Conservation (phyloP, 2,797 vertebrate genomes). For the Pseudomugil gertrudae region DNA sequence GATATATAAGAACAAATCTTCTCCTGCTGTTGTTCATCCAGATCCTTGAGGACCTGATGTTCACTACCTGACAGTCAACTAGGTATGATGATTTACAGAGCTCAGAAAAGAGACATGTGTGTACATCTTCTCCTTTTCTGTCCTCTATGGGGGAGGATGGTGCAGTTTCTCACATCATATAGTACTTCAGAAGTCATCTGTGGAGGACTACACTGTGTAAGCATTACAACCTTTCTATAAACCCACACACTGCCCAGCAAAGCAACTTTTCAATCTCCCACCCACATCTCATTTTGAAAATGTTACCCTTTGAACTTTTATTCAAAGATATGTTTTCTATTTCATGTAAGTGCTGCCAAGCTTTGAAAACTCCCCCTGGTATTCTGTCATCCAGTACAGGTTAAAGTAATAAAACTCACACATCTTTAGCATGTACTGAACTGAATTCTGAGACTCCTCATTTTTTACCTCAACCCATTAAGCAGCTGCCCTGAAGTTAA, state of each 20-base stretch:
- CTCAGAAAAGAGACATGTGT: constrained; percentile 12
- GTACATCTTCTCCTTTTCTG: constrained; percentile 25
- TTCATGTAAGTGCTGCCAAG: constrained; percentile 4
- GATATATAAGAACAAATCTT: constrained; percentile 5
- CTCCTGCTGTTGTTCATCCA: constrained; percentile 9
- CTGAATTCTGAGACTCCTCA: constrained; percentile 6
- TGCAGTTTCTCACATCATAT: constrained; percentile 10
- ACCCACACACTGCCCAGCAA: constrained; percentile 21
- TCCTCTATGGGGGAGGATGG: constrained; percentile 15
- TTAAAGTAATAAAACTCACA: constrained; percentile 19
- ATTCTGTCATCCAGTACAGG: constrained; percentile 12
- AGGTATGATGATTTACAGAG: constrained; percentile 26
- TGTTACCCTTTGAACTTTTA: constrained; percentile 12
- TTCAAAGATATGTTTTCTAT: constrained; percentile 12
- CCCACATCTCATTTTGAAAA: constrained; percentile 6
- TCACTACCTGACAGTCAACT: neutral
- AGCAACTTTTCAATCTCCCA: constrained; percentile 19
- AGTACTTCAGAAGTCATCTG: constrained; percentile 21
- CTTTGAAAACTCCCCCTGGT: constrained; percentile 16
- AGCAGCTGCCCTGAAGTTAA: constrained; percentile 28
- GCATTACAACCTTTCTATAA: constrained; percentile 19
- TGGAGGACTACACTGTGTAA: constrained; percentile 15
- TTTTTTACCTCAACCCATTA: constrained; percentile 29
- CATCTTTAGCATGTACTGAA: neutral
- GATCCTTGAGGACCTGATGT: constrained; percentile 2